Evolutionary conservation across 2,797 vertebrate genomes (phyloP).

Genomic region (Phalloptychus januarius): DNA sequence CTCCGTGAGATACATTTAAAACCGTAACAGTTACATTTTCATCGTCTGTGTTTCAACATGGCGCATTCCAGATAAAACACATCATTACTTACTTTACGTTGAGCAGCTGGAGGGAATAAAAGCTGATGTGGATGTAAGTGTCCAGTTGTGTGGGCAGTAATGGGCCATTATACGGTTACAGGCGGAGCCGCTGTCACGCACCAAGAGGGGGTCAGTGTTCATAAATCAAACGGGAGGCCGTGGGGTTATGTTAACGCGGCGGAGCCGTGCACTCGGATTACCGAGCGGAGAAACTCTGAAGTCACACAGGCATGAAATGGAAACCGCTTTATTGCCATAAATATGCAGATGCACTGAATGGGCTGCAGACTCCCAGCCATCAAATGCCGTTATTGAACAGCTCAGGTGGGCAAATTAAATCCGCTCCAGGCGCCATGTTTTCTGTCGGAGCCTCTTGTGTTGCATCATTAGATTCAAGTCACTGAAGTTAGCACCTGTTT

Average conservation of each 20-base stretch:
- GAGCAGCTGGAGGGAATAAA: slow-evolving; percentile 65
- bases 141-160: slow-evolving; percentile 53
- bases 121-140: slow-evolving; percentile 44
- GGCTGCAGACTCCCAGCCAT: slow-evolving; percentile 6
- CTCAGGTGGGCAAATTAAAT: slow-evolving; percentile 4
- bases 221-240: slow-evolving; percentile 30
- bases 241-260: slow-evolving; percentile 10
- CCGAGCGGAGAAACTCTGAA: slow-evolving; percentile 1
- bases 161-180: slow-evolving; percentile 47
- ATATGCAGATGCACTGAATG: slow-evolving; percentile 40
- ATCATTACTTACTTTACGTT: slow-evolving; percentile 62
- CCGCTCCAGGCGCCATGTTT: background rate
- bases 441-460: background rate
- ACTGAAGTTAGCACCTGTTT: background rate
- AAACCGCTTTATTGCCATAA: slow-evolving; percentile 6
- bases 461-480: background rate
- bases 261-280: slow-evolving; percentile 17
- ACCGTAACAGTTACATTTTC: slow-evolving; percentile 3
- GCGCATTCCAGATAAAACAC: slow-evolving; percentile 51
- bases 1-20: background rate
- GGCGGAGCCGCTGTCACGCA: slow-evolving; percentile 25
- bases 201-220: slow-evolving; percentile 32
- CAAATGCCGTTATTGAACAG: background rate
- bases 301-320: slow-evolving; percentile 32
- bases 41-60: slow-evolving; percentile 17